Evolutionary conservation across 2,113 vertebrate genomes (phyloP).

Genomic region (Bothrops jararaca): DNA sequence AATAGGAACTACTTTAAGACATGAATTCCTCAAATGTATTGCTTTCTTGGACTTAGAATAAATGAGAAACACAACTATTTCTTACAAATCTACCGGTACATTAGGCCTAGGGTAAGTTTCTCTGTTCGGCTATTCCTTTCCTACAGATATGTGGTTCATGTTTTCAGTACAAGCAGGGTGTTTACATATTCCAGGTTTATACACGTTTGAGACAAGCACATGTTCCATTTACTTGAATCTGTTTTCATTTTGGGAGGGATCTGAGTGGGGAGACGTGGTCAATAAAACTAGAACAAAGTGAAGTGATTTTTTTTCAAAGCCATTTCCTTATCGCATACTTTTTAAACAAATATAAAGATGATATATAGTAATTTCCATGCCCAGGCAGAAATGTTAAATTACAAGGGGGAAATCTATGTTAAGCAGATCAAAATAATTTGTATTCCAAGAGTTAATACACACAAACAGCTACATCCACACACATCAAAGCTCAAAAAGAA

Average conservation of each 20-base stretch:
- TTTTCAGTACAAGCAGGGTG: too few relatives aligned
- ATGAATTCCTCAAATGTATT: background rate
- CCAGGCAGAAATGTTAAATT: slow-evolving; percentile 47
- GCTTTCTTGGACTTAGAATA: background rate
- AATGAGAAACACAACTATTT: background rate
- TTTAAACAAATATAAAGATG: slow-evolving; percentile 1
- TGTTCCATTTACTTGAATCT: background rate
- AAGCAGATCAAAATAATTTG: slow-evolving; percentile 16
- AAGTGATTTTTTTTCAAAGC: slow-evolving; percentile 57
- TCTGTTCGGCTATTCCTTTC: too few relatives aligned
- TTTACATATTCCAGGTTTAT: background rate
- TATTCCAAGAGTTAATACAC: background rate
- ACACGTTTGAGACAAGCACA: background rate
- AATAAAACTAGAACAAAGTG: background rate
- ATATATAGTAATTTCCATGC: slow-evolving; percentile 51
- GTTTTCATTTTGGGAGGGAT: background rate
- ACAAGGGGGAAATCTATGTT: slow-evolving; percentile 13
- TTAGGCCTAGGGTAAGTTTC: too few relatives aligned
- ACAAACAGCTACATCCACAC: background rate
- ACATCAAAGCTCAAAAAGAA: background rate
- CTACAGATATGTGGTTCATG: too few relatives aligned
- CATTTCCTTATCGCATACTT: slow-evolving; percentile 8
- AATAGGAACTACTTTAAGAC: background rate
- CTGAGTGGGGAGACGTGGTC: background rate
- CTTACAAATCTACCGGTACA: background rate